A percentile compares a stretch with the other conserved stretches of the same genome.
These are phyloP conservation scores for Ciona savignyi DNA, from an alignment of 23 tunicate species.

Conservation along the genomic window DNA sequence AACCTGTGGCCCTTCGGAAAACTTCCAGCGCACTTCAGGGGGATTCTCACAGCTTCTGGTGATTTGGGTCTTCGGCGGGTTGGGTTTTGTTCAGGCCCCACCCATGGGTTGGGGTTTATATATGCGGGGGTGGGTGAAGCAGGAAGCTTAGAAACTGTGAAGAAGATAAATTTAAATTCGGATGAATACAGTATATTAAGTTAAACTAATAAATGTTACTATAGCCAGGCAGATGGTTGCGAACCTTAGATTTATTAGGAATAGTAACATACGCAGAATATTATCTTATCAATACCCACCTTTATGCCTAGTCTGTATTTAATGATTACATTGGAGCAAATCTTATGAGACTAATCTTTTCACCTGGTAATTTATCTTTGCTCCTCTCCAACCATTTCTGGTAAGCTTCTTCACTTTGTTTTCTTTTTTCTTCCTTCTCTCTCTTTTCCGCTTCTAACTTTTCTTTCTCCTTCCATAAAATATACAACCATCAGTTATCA, in stretches of 20 bases:
- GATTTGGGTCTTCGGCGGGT: constrained; percentile 13
- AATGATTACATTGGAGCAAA: neutral
- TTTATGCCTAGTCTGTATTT: no score
- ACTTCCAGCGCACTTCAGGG: no score
- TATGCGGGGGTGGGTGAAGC: constrained; percentile 23
- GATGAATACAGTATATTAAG: no score
- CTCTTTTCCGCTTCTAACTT: constrained; percentile 1
- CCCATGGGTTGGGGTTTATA: constrained; percentile 35
- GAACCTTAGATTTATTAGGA: no score
- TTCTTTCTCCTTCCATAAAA: constrained; percentile 9
- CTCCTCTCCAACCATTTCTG: constrained; percentile 9
- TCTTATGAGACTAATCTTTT: neutral
- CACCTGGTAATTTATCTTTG: constrained; percentile 21
- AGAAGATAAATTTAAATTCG: no score
- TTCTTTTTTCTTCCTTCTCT: constrained; percentile 10
- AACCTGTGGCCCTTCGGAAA: no score
- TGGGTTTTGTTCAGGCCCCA: constrained; percentile 29
- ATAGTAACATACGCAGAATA: no score
- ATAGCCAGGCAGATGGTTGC: no score
- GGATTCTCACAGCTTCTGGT: neutral
- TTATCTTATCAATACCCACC: no score
- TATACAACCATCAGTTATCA: neutral
- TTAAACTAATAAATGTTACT: no score
- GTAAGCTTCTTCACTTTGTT: constrained; percentile 6
- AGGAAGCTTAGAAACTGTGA: constrained; percentile 2